A percentile compares a stretch with the other conserved stretches of the same genome.
Conservation (phyloP, 2,113 vertebrate genomes). For the Glaucidium brasilianum region DNA sequence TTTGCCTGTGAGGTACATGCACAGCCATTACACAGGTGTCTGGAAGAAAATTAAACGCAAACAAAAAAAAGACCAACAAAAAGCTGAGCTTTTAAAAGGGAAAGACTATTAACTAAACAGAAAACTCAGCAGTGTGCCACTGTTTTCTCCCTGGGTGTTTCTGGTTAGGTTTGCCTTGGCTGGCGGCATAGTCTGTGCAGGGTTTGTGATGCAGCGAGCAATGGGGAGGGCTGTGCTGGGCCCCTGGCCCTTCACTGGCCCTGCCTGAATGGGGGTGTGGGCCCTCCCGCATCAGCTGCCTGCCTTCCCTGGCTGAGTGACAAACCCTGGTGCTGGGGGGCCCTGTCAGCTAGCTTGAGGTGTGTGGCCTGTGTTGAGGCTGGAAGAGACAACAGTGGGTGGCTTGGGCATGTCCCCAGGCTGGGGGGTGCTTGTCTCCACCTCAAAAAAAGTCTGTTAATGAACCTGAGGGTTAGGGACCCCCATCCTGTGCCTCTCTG, state of each 20-base stretch:
- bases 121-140: too few relatives aligned
- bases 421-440: background rate
- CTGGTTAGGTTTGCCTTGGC: background rate
- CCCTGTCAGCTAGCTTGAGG: background rate
- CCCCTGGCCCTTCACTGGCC: too few relatives aligned
- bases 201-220: background rate
- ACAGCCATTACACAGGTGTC: fast-evolving
- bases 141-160: background rate
- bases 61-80: background rate
- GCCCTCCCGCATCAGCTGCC: too few relatives aligned
- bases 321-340: too few relatives aligned
- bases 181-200: fast-evolving
- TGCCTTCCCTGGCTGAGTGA: too few relatives aligned
- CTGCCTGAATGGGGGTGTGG: too few relatives aligned
- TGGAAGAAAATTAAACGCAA: background rate
- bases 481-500: background rate
- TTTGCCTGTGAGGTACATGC: background rate
- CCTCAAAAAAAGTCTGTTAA: fast-evolving
- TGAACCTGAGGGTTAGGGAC: fast-evolving
- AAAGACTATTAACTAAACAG: background rate
- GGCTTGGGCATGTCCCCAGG: too few relatives aligned
- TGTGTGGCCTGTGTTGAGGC: too few relatives aligned
- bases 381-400: background rate
- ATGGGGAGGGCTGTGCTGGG: background rate
- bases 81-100: background rate